These are phyloP conservation scores for Oreochromis spilurus DNA, from an alignment of 2,113 vertebrate genomes.

Conservation along the genomic window DNA sequence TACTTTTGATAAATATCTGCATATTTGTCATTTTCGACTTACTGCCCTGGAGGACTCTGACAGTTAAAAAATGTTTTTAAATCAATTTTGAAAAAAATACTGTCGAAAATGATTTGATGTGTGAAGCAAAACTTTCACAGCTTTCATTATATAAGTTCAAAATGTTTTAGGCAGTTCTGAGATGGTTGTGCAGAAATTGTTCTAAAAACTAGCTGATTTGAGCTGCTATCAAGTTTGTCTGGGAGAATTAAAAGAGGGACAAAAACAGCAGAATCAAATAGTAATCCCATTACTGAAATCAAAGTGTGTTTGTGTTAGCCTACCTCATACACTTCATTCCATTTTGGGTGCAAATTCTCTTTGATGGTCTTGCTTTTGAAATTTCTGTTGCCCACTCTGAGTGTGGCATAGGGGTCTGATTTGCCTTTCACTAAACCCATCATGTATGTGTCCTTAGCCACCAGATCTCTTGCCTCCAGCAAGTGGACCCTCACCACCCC, in stretches of 20 bases:
- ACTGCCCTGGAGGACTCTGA: background rate
- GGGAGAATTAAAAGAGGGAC: background rate
- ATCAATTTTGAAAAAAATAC: background rate
- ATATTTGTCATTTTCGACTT: background rate
- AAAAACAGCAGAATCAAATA: background rate
- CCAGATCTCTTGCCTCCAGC: slow-evolving; percentile 82
- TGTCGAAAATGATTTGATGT: background rate
- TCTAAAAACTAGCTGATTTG: accelerated
- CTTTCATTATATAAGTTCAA: background rate
- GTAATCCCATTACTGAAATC: background rate
- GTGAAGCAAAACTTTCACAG: background rate
- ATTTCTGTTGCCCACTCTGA: slow-evolving; percentile 78
- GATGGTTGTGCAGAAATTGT: background rate
- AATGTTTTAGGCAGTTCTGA: background rate
- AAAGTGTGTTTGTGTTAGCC: background rate
- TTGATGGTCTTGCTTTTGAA: slow-evolving; percentile 85
- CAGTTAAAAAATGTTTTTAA: background rate
- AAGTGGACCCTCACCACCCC: slow-evolving; percentile 88
- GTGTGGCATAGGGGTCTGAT: slow-evolving; percentile 86
- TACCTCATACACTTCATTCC: slow-evolving; percentile 93
- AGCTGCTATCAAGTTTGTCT: accelerated
- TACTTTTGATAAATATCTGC: accelerated
- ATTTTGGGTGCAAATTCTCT: slow-evolving; percentile 80
- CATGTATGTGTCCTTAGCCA: slow-evolving; percentile 86
- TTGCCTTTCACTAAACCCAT: slow-evolving; percentile 86